Evolutionary conservation across 2,888 invertebrate species (phyloP).

Genomic region (Tipula lateralis): DNA sequence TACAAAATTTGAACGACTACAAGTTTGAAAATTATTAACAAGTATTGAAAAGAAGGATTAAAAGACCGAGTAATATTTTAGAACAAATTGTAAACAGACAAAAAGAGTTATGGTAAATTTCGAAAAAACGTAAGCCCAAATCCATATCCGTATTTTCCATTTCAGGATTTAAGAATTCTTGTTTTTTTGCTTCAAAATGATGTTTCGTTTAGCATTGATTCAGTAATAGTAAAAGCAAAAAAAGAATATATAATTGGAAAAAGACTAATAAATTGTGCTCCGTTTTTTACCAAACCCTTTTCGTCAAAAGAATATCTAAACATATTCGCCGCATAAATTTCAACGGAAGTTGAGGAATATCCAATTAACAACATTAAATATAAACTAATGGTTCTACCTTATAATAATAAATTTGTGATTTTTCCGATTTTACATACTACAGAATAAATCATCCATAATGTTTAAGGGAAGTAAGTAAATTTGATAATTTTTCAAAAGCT

Average conservation of each 20-base stretch:
- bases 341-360: too few relatives aligned
- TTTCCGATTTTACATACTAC: background rate
- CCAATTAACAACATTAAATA: background rate
- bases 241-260: background rate
- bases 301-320: too few relatives aligned
- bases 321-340: too few relatives aligned
- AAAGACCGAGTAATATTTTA: slow-evolving; percentile 30
- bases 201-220: too few relatives aligned
- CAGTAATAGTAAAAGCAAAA: background rate
- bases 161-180: background rate
- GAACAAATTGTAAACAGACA: background rate
- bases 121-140: background rate
- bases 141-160: background rate
- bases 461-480: background rate
- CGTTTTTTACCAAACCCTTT: too few relatives aligned
- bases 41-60: slow-evolving; percentile 29
- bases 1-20: background rate
- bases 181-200: background rate
- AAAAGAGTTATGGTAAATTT: background rate
- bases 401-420: background rate
- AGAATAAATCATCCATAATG: background rate
- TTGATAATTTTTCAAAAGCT: too few relatives aligned
- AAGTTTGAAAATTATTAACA: background rate
- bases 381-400: background rate
- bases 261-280: background rate